phyloP scores from a whole-genome alignment of 2,888 invertebrate genomes.

The Horisme vitalbata region DNA sequence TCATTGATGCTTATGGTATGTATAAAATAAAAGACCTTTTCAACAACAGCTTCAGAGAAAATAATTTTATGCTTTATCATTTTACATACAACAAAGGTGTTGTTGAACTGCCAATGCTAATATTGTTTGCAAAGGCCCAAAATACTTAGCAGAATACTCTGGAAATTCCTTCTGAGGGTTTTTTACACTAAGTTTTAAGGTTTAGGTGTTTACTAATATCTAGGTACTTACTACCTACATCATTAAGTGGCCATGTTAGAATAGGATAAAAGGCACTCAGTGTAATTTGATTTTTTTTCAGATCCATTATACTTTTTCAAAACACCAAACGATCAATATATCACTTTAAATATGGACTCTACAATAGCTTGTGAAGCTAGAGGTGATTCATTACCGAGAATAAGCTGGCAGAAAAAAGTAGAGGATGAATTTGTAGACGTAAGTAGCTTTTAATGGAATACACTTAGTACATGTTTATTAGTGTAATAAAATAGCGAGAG shows the following conservation, averaged over 20 bases:
- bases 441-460: conserved; percentile 24
- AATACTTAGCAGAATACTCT: too few relatives aligned
- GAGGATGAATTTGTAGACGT: conserved; percentile 44
- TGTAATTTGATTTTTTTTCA: conserved; percentile 36
- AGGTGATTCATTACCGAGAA: conserved; percentile 46
- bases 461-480: background rate
- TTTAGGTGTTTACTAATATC: too few relatives aligned
- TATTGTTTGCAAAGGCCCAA: too few relatives aligned
- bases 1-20: conserved; percentile 63
- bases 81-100: too few relatives aligned
- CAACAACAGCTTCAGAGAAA: conserved; percentile 5
- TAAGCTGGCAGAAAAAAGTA: conserved; percentile 57
- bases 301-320: conserved; percentile 57
- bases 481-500: too few relatives aligned
- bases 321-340: conserved; percentile 44
- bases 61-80: too few relatives aligned
- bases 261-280: too few relatives aligned
- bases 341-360: conserved; percentile 51
- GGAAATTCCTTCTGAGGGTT: too few relatives aligned
- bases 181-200: too few relatives aligned
- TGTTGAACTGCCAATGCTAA: too few relatives aligned
- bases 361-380: conserved; percentile 56
- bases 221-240: too few relatives aligned
- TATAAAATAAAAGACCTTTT: conserved; percentile 24
- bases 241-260: too few relatives aligned